Evolutionary conservation across 2,888 invertebrate species (phyloP).

Genomic region (Neocrepidodera transversa): DNA sequence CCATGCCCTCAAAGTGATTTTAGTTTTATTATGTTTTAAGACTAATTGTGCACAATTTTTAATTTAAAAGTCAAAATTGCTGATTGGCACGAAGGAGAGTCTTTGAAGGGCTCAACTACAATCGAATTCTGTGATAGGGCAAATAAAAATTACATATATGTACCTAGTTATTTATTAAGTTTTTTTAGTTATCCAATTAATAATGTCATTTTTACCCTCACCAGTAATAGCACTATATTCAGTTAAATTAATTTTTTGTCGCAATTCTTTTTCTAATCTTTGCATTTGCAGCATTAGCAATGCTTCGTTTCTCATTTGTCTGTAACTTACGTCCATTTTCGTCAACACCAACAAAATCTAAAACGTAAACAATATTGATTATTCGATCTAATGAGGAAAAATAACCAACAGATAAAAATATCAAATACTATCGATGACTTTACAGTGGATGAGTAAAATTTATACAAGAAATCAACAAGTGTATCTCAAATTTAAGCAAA

Average conservation of each 20-base stretch:
- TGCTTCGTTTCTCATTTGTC: slow-evolving; percentile 87
- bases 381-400: not conserved
- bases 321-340: slow-evolving; percentile 86
- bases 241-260: slow-evolving; percentile 71
- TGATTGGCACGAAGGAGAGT: too few species aligned
- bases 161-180: too few species aligned
- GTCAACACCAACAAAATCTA: slow-evolving; percentile 75
- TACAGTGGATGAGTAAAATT: not conserved
- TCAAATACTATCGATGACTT: slow-evolving; percentile 42
- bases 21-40: too few species aligned
- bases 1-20: too few species aligned
- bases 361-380: not conserved
- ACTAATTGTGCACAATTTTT: too few species aligned
- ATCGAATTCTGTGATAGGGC: too few species aligned
- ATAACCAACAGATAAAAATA: too few species aligned
- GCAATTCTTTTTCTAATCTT: slow-evolving; percentile 72
- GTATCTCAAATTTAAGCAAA: too few species aligned
- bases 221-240: slow-evolving; percentile 80
- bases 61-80: too few species aligned
- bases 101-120: too few species aligned
- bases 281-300: slow-evolving; percentile 80
- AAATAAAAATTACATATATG: too few species aligned
- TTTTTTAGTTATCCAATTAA: slow-evolving; percentile 63
- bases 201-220: slow-evolving; percentile 72
- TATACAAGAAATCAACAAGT: too few species aligned